phyloP scores from a whole-genome alignment of 2,797 vertebrate genomes.

The Carapus acus region DNA sequence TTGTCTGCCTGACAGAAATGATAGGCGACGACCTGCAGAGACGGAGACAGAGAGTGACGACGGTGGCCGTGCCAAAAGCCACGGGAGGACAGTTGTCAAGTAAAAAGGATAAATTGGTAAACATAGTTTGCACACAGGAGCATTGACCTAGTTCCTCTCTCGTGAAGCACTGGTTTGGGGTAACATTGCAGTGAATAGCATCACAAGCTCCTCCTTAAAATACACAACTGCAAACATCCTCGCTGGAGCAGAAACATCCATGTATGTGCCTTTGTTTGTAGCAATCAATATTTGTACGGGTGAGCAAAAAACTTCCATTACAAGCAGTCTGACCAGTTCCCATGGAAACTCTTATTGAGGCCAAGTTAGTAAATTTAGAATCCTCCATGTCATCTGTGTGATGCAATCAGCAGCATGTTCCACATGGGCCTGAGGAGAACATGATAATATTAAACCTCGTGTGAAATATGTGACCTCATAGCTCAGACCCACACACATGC shows the following conservation, averaged over 20 bases:
- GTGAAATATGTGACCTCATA: slow-evolving; percentile 20
- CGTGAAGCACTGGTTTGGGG: slow-evolving; percentile 7
- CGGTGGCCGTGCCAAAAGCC: not conserved
- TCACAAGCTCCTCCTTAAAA: no score
- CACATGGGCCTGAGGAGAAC: slow-evolving; percentile 39
- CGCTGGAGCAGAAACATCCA: not conserved
- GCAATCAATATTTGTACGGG: slow-evolving; percentile 40
- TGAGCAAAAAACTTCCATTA: slow-evolving; percentile 53
- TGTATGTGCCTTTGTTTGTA: slow-evolving; percentile 2
- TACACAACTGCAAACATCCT: not conserved
- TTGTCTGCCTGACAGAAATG: slow-evolving; percentile 99
- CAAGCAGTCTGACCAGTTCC: slow-evolving; percentile 64
- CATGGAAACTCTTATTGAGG: slow-evolving; percentile 73
- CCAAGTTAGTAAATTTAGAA: slow-evolving; percentile 68
- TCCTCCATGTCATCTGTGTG: slow-evolving; percentile 62
- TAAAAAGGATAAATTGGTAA: slow-evolving; percentile 2
- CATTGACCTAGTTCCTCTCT: slow-evolving; percentile 17
- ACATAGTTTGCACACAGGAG: slow-evolving; percentile 6
- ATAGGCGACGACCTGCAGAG: slow-evolving; percentile 87
- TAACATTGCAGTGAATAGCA: slow-evolving; percentile 11
- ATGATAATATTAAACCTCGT: slow-evolving; percentile 22
- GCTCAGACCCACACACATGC: no score
- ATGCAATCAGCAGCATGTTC: slow-evolving; percentile 59
- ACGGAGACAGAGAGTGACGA: slow-evolving; percentile 1
- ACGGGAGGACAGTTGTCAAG: not conserved